Evolutionary conservation across 2,888 invertebrate genomes (phyloP).

Genomic region (Frankliniella intonsa): DNA sequence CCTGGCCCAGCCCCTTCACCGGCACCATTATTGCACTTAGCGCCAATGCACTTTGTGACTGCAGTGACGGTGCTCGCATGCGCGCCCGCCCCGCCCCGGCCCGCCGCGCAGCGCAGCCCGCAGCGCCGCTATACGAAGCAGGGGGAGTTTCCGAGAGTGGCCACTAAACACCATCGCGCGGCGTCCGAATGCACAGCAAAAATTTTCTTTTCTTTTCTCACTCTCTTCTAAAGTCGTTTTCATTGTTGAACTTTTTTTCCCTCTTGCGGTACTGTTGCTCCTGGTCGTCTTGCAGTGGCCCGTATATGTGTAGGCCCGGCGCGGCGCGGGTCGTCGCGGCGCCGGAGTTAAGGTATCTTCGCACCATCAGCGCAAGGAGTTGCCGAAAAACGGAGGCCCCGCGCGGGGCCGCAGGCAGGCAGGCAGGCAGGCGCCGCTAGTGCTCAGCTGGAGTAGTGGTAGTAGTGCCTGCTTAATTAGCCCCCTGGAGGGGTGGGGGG

Average conservation of each 20-base stretch:
- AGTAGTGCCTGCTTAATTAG: constrained; percentile 3
- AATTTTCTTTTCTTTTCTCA: too few relatives aligned
- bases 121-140: neutral
- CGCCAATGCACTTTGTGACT: neutral
- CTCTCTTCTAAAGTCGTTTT: too few relatives aligned
- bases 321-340: neutral
- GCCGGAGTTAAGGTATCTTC: neutral
- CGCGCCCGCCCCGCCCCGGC: neutral
- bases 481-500: neutral
- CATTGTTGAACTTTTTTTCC: neutral
- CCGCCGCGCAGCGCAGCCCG: neutral
- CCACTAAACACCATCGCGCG: too few relatives aligned
- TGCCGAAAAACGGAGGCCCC: neutral
- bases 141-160: neutral
- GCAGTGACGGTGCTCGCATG: neutral
- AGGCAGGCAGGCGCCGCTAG: neutral
- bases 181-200: too few relatives aligned
- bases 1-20: neutral
- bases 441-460: neutral
- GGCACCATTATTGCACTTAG: constrained; percentile 18
- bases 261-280: neutral
- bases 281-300: neutral
- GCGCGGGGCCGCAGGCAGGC: neutral
- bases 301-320: neutral
- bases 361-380: neutral